Percentiles rank a stretch among this genome's conserved stretches.
phyloP scores from a whole-genome alignment of 2,113 vertebrate species.

The Rhynchopsitta pachyrhyncha region DNA sequence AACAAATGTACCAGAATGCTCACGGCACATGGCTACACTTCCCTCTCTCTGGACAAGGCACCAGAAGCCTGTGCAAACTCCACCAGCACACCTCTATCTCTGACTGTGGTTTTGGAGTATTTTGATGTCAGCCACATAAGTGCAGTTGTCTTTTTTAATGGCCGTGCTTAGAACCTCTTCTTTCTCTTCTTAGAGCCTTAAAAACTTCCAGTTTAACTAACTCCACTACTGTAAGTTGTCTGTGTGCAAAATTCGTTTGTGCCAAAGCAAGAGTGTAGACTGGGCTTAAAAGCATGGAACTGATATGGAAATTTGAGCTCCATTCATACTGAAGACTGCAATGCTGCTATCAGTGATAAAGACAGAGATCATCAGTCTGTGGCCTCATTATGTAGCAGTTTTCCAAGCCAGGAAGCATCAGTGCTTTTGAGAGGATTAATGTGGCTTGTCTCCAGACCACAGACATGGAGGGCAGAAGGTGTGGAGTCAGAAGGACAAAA shows the following conservation, averaged over 20 bases:
- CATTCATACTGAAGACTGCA: rapidly evolving
- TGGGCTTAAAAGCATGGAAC: background rate
- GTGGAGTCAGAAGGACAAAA: background rate
- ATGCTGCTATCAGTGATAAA: rapidly evolving
- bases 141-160: background rate
- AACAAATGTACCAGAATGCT: background rate
- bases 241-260: background rate
- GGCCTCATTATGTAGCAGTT: background rate
- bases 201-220: background rate
- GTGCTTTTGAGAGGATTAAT: background rate
- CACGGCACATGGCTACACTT: rapidly evolving
- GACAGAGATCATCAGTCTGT: background rate
- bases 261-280: background rate
- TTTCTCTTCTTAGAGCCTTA: background rate
- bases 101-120: rapidly evolving
- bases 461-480: rapidly evolving
- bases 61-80: background rate
- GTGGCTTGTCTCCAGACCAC: background rate
- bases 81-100: background rate
- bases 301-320: background rate
- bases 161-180: background rate
- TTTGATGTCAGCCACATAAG: background rate
- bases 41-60: background rate
- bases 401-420: background rate
- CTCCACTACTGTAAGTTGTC: background rate